These are phyloP conservation scores for Ectemnius lituratus DNA, from an alignment of 2,888 invertebrate species.

Conservation along the genomic window DNA sequence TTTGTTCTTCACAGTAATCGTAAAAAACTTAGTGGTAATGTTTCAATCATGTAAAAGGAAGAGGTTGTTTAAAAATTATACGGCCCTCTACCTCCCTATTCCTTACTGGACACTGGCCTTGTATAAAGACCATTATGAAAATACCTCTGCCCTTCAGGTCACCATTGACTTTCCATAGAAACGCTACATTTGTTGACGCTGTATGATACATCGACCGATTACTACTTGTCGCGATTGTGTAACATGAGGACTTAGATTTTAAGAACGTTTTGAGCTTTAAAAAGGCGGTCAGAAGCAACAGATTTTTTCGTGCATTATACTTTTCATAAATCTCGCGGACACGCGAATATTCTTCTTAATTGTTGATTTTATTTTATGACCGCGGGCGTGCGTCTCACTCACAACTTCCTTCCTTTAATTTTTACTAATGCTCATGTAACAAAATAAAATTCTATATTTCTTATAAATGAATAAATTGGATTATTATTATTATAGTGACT, in stretches of 20 bases:
- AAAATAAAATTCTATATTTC: constrained; percentile 46
- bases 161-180: constrained; percentile 28
- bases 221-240: not conserved
- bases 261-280: constrained; percentile 32
- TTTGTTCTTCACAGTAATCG: too few relatives aligned
- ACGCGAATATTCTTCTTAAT: constrained; percentile 26
- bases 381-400: constrained; percentile 1
- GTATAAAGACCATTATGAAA: too few relatives aligned
- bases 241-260: constrained; percentile 14
- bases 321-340: constrained; percentile 18
- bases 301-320: constrained; percentile 17
- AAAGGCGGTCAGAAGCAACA: constrained; percentile 8
- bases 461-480: constrained; percentile 23
- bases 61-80: not conserved
- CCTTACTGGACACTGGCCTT: too few relatives aligned
- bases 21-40: too few relatives aligned
- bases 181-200: constrained; percentile 33
- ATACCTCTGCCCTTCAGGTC: too few relatives aligned
- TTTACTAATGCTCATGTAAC: constrained; percentile 34
- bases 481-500: not conserved
- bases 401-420: constrained; percentile 18
- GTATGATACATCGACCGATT: constrained; percentile 4
- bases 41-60: too few relatives aligned
- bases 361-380: constrained; percentile 25
- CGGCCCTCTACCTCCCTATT: not conserved